Percentiles rank a stretch among this genome's conserved stretches.
Conservation (phyloP, 2,113 vertebrate genomes). For the Oreamnos americanus region DNA sequence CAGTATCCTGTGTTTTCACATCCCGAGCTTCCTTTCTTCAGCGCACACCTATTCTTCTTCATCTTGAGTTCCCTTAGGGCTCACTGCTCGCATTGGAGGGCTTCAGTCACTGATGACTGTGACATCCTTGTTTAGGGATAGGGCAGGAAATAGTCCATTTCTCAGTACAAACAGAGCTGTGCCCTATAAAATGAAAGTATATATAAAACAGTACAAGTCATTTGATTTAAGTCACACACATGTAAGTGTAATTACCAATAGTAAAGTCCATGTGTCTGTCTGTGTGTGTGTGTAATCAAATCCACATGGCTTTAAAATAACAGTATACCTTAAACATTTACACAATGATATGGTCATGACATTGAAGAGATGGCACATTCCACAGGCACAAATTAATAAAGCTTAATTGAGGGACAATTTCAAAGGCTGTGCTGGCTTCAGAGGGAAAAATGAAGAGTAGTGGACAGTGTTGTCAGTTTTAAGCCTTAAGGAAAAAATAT, state of each 20-base stretch:
- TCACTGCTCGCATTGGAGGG: not conserved
- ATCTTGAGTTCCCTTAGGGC: not conserved
- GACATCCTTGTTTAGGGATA: not conserved
- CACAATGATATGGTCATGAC: too few relatives aligned
- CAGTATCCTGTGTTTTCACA: not conserved
- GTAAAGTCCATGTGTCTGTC: not conserved
- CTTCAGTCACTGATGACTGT: not conserved
- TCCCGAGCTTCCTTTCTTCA: not conserved
- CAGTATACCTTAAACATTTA: not conserved
- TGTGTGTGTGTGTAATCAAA: not conserved
- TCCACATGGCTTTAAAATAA: not conserved
- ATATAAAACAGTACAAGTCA: not conserved
- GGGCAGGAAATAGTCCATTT: not conserved
- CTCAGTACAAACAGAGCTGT: not conserved
- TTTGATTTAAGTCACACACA: not conserved
- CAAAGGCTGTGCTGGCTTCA: not conserved
- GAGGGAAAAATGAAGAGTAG: not conserved
- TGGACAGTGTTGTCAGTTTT: not conserved
- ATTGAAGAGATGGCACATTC: not conserved
- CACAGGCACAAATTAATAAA: not conserved
- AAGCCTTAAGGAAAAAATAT: not conserved
- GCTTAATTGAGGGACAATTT: not conserved
- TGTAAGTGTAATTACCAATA: not conserved
- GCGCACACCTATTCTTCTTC: not conserved
- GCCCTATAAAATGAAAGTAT: not conserved